Base-by-base conservation (phyloP, 2,888 invertebrate genomes). In the Microctonus hyperodae region DNA sequence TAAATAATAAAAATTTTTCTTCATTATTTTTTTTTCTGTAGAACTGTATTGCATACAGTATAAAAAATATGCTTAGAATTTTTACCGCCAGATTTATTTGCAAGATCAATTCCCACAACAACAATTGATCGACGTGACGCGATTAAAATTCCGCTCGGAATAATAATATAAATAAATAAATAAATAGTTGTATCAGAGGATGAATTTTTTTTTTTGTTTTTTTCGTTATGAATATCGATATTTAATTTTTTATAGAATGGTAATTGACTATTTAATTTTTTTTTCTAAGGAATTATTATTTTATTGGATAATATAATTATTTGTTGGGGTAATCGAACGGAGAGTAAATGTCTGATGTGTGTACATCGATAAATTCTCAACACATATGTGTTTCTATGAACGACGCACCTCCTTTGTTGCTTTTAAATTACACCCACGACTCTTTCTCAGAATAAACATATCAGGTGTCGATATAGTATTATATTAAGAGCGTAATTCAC, bases 51-150 rank as follows among this genome's bases (percentile, higher is more conserved):
- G 28, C 3, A 28, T 28, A 28, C 28, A 28, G n/a, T 28, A 28
- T 28, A 5, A 5, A 5, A 5, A 5, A 28, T 28, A 28, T 28
- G 28, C 6, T 16, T 59, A 23, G 28, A 16, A 25, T 10, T 59
- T 44, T 25, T n/a, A 33, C 22, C 25, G 9, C 23, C 9, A 44
- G 16, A 59, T 59, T 44, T 59, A 25, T 59, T 59, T 59, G 44
- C 44, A 16, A 31, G 44, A 28, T 40, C 40, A 40, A n/a, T 55
- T 55, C 55, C 10, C 33, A 55, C 16, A 31, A 11, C 13, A 31
- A n/a, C 2, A 40, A n/a, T 13, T n/a, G 59, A 59, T 59, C 44
- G 11, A 59, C 59, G 59, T 59, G 59, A 59, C 28, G 31, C 10
- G 56, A 56, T 56, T 56, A 28, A 16, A 44, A n/a, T 44, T 44